A percentile compares a stretch with the other conserved stretches of the same genome.
Conservation (phyloP, 2,113 vertebrate species). For the Stercorarius parasiticus region DNA sequence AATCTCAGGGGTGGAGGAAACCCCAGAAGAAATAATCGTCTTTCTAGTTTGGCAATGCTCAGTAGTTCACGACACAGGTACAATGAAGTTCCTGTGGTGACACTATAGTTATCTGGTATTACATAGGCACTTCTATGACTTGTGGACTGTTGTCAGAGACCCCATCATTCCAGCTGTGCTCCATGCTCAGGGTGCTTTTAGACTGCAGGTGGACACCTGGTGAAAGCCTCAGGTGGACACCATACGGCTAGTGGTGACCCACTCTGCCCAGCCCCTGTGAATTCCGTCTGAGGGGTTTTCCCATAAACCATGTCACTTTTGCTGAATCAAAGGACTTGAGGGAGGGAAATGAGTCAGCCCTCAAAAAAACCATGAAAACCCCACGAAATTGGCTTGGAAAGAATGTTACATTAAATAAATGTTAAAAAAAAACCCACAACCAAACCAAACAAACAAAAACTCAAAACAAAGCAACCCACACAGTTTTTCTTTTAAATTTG, state of each 20-base stretch:
- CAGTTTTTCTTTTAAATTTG: neutral
- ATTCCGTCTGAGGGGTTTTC: neutral
- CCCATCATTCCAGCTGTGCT: neutral
- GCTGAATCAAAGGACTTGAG: neutral
- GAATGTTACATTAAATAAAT: neutral
- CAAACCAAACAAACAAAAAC: neutral
- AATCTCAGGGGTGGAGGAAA: neutral
- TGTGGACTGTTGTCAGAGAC: neutral
- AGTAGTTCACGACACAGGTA: neutral
- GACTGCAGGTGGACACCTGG: neutral
- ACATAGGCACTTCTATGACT: neutral
- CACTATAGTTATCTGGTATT: neutral
- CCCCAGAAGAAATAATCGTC: neutral
- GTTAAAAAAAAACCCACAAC: neutral
- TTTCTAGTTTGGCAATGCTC: neutral
- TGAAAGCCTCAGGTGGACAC: neutral
- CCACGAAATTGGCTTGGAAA: neutral
- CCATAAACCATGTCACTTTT: neutral
- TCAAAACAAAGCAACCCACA: neutral
- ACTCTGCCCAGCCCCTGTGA: neutral
- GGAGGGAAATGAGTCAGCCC: neutral
- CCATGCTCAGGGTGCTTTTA: neutral
- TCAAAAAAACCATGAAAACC: neutral
- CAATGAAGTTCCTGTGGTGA: neutral
- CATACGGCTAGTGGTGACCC: neutral